A percentile compares a stretch with the other conserved stretches of the same genome.
Conservation (phyloP, 2,113 vertebrate genomes). For the Otocyon megalotis region DNA sequence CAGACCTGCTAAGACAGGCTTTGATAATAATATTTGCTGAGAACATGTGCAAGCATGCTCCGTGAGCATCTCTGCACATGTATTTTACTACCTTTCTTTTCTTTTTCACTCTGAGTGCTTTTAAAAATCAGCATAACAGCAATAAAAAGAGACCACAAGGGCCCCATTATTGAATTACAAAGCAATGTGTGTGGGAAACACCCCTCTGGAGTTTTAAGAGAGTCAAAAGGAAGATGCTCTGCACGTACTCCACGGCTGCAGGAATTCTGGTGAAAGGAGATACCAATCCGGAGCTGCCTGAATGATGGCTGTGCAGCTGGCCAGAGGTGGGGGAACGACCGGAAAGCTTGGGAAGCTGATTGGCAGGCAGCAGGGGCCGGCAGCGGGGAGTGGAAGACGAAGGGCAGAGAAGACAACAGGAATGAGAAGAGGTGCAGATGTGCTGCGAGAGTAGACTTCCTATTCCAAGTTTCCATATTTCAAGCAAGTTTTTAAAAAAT, state of each 20-base stretch:
- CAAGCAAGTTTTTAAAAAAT: neutral
- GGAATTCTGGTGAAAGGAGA: slow-evolving; percentile 68
- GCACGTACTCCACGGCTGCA: slow-evolving; percentile 22
- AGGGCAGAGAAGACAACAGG: slow-evolving; percentile 18
- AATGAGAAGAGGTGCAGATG: neutral
- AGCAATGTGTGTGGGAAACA: slow-evolving; percentile 58
- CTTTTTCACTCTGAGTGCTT: slow-evolving; percentile 61
- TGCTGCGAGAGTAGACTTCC: neutral
- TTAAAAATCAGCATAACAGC: slow-evolving; percentile 67
- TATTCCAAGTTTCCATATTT: neutral
- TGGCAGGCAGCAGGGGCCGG: neutral
- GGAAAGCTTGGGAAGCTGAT: neutral
- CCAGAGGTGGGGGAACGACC: neutral
- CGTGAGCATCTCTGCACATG: neutral
- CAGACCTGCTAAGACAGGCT: slow-evolving; percentile 64
- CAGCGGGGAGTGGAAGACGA: neutral
- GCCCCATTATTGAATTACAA: slow-evolving; percentile 64
- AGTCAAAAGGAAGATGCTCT: slow-evolving; percentile 61
- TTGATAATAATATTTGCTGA: slow-evolving; percentile 67
- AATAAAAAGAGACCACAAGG: slow-evolving; percentile 72
- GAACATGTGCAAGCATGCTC: slow-evolving; percentile 73
- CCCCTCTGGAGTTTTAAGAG: slow-evolving; percentile 75
- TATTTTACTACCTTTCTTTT: slow-evolving; percentile 57
- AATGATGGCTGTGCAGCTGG: neutral
- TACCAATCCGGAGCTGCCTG: neutral